Percentiles rank a stretch among this genome's conserved stretches.
Evolutionary conservation across 1,140 invertebrate species (phyloP).

Genomic region (Lordiphosa stackelbergi): DNA sequence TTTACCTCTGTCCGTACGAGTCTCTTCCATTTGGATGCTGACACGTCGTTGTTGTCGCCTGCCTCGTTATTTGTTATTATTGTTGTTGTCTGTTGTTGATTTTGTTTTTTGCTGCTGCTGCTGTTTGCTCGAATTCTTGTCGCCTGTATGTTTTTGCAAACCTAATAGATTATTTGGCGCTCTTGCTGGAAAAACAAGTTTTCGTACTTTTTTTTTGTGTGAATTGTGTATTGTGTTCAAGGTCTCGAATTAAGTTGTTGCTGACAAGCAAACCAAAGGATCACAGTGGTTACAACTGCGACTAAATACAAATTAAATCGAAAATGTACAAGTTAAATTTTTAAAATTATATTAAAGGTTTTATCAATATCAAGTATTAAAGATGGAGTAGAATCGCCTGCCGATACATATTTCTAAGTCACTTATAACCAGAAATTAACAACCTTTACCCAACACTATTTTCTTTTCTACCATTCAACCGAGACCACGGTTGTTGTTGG

Average conservation of each 20-base stretch:
- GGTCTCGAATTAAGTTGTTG: constrained; percentile 39
- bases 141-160: constrained; percentile 44
- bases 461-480: too few species aligned
- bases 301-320: too few species aligned
- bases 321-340: too few species aligned
- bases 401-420: too few species aligned
- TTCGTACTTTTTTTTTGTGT: constrained; percentile 10
- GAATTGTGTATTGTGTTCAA: constrained; percentile 21
- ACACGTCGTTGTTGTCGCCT: constrained; percentile 39
- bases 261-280: constrained; percentile 7
- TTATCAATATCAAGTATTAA: too few species aligned
- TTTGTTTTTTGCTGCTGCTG: constrained; percentile 1
- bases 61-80: constrained; percentile 9
- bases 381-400: too few species aligned
- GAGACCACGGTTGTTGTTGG: too few species aligned
- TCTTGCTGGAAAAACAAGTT: constrained; percentile 41
- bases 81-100: constrained; percentile 15
- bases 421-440: too few species aligned
- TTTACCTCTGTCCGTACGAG: constrained; percentile 33
- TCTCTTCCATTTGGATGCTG: constrained; percentile 56
- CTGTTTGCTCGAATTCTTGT: constrained; percentile 8
- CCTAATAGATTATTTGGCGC: constrained; percentile 60
- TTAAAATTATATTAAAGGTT: too few species aligned
- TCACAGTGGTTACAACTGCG: constrained; percentile 12
- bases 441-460: too few species aligned